Conservation (phyloP, 2,113 vertebrate genomes). For the Calypte anna region DNA sequence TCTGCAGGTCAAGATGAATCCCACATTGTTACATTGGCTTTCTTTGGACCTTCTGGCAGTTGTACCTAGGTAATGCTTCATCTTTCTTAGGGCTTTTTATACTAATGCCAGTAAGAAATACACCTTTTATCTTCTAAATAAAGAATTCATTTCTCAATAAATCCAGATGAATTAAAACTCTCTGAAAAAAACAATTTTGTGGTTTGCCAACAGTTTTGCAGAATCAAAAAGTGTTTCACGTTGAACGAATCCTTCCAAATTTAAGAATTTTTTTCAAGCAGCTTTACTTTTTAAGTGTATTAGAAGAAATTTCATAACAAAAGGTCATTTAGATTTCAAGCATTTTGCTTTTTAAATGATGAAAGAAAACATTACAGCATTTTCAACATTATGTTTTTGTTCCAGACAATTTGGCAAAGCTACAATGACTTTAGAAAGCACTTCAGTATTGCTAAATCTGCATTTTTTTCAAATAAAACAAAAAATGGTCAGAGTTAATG, state of each 20-base stretch:
- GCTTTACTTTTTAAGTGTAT: slow-evolving; percentile 15
- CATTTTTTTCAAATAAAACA: slow-evolving; percentile 30
- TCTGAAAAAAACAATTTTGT: background rate
- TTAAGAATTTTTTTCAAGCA: background rate
- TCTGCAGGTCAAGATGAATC: background rate
- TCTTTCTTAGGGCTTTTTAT: background rate
- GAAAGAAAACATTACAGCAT: slow-evolving; percentile 41
- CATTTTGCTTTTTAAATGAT: slow-evolving; percentile 23
- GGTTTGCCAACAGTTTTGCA: background rate
- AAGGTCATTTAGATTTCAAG: slow-evolving; percentile 21
- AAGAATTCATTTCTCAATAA: background rate
- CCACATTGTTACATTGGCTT: background rate
- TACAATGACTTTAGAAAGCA: slow-evolving; percentile 41
- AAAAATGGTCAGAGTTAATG: slow-evolving; percentile 20
- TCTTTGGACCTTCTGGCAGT: background rate
- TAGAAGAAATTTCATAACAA: slow-evolving; percentile 35
- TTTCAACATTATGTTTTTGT: slow-evolving; percentile 42
- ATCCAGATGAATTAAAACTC: background rate
- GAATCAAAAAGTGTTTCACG: background rate
- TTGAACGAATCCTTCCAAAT: slow-evolving; percentile 1
- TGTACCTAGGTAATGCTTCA: background rate
- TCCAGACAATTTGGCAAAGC: slow-evolving; percentile 52
- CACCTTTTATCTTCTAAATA: background rate
- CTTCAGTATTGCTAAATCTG: slow-evolving; percentile 52
- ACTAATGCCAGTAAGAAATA: background rate